Evolutionary conservation across 2,888 invertebrate genomes (phyloP).

Genomic region (Resseliella maxima): DNA sequence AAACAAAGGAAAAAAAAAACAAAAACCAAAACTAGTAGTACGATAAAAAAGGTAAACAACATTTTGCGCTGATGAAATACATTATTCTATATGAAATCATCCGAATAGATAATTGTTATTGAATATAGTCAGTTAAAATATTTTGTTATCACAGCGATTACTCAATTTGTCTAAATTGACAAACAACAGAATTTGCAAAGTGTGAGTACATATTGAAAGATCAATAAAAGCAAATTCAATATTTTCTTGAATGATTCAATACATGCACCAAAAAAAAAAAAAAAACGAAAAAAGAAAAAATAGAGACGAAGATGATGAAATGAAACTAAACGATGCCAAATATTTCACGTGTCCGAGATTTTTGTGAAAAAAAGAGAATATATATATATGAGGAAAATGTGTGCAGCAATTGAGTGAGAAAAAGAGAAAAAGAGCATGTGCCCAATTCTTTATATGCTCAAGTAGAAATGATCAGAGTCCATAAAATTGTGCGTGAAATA

Average conservation of each 20-base stretch:
- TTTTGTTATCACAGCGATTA: slow-evolving; percentile 29
- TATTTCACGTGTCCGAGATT: not conserved
- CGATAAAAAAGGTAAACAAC: slow-evolving; percentile 27
- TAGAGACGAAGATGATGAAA: too few relatives aligned
- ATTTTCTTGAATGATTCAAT: not conserved
- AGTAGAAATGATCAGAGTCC: not conserved
- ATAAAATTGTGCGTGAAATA: slow-evolving; percentile 32
- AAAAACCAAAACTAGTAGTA: not conserved
- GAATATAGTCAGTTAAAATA: not conserved
- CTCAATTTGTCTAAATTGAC: not conserved
- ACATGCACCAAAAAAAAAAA: not conserved
- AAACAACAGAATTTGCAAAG: not conserved
- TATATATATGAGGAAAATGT: too few relatives aligned
- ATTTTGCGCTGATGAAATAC: not conserved
- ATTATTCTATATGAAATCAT: not conserved
- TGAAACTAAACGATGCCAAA: not conserved
- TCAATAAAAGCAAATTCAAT: not conserved
- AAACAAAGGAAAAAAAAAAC: not conserved
- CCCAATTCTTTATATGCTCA: too few relatives aligned
- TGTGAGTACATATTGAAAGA: not conserved
- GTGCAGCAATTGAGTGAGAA: not conserved
- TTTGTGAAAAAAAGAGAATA: not conserved
- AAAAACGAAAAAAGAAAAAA: not conserved
- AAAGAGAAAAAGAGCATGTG: not conserved
- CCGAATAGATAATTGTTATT: slow-evolving; percentile 10